These are phyloP conservation scores for Cygnus buccinator DNA, from an alignment of 2,113 vertebrate genomes.

Conservation along the genomic window DNA sequence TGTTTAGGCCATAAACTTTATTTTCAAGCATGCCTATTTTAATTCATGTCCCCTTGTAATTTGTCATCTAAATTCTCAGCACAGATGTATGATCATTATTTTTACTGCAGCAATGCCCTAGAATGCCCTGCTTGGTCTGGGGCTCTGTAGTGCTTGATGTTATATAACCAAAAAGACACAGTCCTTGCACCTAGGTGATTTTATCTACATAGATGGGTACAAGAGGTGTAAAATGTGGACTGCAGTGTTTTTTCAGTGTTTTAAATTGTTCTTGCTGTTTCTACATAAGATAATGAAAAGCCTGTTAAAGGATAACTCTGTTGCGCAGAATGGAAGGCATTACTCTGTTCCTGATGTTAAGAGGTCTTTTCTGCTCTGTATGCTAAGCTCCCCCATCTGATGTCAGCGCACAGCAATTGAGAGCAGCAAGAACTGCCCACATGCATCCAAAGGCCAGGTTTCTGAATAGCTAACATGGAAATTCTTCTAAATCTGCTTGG, in stretches of 20 bases:
- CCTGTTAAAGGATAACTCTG: neutral
- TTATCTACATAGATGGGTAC: neutral
- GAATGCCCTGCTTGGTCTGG: neutral
- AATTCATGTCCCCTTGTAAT: neutral
- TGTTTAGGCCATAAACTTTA: slow-evolving; percentile 5
- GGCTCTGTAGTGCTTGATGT: neutral
- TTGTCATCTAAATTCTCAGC: neutral
- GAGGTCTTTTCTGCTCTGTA: neutral
- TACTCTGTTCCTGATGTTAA: neutral
- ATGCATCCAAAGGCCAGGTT: accelerated
- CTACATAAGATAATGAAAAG: neutral
- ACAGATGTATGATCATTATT: neutral
- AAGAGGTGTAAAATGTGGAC: neutral
- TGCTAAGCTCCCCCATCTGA: neutral
- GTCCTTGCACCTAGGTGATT: neutral
- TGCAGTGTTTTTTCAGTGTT: neutral
- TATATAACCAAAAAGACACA: neutral
- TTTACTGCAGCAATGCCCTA: neutral
- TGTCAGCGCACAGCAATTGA: accelerated
- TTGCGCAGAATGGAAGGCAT: neutral
- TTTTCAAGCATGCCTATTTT: neutral
- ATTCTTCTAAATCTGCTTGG: neutral
- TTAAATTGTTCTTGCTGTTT: neutral
- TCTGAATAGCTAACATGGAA: neutral
- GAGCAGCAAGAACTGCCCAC: neutral